Evolutionary conservation across 2,113 vertebrate species (phyloP), one percentile per base, ranked within the genome.

Genomic region (Sylvia atricapilla): DNA sequence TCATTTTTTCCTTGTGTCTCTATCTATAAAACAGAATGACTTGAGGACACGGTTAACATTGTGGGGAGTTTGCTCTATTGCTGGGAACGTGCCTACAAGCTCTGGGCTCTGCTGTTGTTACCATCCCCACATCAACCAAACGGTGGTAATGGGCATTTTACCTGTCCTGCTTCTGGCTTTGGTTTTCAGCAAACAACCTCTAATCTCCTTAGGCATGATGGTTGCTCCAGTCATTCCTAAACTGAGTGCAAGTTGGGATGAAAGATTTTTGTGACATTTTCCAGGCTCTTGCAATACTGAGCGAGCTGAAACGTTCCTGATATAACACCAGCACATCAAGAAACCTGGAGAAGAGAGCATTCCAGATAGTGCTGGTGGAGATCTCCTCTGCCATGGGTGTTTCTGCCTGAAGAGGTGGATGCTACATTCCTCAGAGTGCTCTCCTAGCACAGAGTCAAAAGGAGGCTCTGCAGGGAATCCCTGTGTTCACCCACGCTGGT

Each of bases 1-100:
- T 84, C 83, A 76, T 96, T 92, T 89, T 92, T 95, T 67, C 56
- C 84, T 66, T 11, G 11, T 62, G 67, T 95, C 90, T 95, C 72
- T 92, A 31, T 94, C 94, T 95, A 82, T 84, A 69, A 76, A 87
- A 89, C 60, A 64, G 70, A 83, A 67, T 39, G 92, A 67, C 70
- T 67, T 66, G 52, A 55, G 5, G 43, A 66, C 67, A 55, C 5
- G 1, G 53, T 46, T 87, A 83, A 56, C 84, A 31, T 72, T 37
- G 78, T 25, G 16, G 31, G 31, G 16, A 62, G 67, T 59, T 74
- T 63, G 80, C 11, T 7, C 4, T 68, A 3, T 52, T 80, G 28
- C 64, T 50, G 68, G 50, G 76, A 87, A 68, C 7, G 14, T 28
- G 28, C 24, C 78, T 53, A 39, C 21, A 22, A 2, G 21, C 44